Evolutionary conservation across 1,140 invertebrate genomes (phyloP), one percentile per base, ranked within the genome.

Genomic region (Drosophila chauvacae): DNA sequence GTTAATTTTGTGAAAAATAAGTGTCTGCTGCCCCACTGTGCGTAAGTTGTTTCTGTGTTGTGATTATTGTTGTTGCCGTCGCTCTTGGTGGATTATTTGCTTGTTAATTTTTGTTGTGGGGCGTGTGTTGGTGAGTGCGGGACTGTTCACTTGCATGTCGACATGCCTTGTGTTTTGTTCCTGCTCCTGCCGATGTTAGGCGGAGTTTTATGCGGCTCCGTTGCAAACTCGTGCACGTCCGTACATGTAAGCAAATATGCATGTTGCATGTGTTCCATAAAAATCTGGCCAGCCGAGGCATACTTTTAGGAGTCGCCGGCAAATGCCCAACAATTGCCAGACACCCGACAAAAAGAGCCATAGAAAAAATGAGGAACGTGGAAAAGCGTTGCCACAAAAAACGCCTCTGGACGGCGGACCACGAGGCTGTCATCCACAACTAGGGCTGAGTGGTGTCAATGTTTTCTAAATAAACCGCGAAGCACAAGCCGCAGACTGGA

Each of bases 211-310:
- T 83, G 75, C 70, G 69, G 80, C 78, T 79, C 70, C 75, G 62
- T 69, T 58, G 74, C 80, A 26, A 69, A 42, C 74, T 62, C 68
- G 45, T 47, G 51, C 51, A 39, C 57, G 30, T 33, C 45, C 33
- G 50, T 33, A 41, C 33, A 45, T 79, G 45, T 47, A 30, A 53
- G 16, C 60, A 45, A 51, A 41, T 59, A n/a, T 41, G 58, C 61
- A 65, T 65, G 66, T 51, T 59, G 60, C 42, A 58, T 68, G 73
- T 61, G 44, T 56, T 47, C 62, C 47, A 61, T 45, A 65, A 65
- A 77, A 84, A 84, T 84, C 81, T 77, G 50, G 65, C 64, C 72
- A 80, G 83, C 81, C 77, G 73, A 77, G 80, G 81, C 81, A 80
- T 84, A 84, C 81, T 83, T 82, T 83, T 77, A 72, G 81, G 81